These are phyloP conservation scores for Charina bottae DNA, from an alignment of 2,113 vertebrate genomes.

Conservation along the genomic window DNA sequence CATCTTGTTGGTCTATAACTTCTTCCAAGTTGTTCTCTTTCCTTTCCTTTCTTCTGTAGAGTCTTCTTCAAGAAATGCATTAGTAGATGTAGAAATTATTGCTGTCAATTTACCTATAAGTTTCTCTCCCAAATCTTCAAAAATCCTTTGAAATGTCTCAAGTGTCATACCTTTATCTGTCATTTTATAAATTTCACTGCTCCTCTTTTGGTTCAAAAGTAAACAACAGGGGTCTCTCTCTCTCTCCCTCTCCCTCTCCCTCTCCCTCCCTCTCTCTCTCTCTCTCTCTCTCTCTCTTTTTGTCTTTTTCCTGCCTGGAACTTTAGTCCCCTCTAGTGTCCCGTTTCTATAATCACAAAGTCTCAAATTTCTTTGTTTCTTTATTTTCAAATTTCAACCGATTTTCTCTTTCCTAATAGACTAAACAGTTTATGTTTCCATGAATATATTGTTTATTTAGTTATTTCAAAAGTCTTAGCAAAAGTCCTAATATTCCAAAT, in stretches of 20 bases:
- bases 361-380: too few species aligned
- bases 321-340: background rate
- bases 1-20: background rate
- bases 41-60: background rate
- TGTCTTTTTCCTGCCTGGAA: too few species aligned
- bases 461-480: background rate
- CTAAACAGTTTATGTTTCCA: background rate
- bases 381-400: too few species aligned
- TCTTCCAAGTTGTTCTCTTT: background rate
- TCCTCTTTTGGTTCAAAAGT: background rate
- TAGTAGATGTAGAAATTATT: background rate
- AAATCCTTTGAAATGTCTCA: background rate
- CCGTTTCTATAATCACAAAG: too few species aligned
- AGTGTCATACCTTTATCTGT: background rate
- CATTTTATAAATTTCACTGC: background rate
- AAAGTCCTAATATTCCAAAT: background rate
- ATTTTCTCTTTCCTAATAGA: background rate
- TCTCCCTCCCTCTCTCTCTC: background rate
- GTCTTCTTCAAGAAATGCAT: background rate
- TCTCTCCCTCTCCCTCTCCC: too few species aligned
- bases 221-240: background rate
- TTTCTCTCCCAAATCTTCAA: background rate
- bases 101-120: background rate
- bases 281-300: too few species aligned
- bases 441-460: background rate